Evolutionary conservation across 1,140 invertebrate species (phyloP).

Genomic region (Nautilus pompilius): DNA sequence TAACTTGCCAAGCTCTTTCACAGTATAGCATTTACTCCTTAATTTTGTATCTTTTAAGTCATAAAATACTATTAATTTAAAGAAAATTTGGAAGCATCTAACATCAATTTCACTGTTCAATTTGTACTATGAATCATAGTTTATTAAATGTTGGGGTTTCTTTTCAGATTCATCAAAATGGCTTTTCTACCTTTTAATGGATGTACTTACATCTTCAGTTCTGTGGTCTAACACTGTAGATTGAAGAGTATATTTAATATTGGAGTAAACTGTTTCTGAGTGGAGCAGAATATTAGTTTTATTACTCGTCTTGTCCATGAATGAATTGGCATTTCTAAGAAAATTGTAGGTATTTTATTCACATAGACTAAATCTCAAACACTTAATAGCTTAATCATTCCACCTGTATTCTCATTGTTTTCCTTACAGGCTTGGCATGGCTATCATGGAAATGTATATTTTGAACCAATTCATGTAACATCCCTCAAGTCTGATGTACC

Average conservation of each 20-base stretch:
- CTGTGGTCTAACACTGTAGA: background rate
- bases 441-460: conserved; percentile 53
- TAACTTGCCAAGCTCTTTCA: too few species aligned
- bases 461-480: conserved; percentile 48
- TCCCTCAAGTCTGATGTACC: too few species aligned
- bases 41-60: too few species aligned
- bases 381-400: background rate
- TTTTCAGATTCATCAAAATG: too few species aligned
- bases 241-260: background rate
- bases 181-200: too few species aligned
- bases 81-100: too few species aligned
- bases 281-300: background rate
- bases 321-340: background rate
- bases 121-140: too few species aligned
- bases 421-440: conserved; percentile 47
- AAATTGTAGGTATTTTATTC: background rate
- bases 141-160: too few species aligned
- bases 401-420: background rate
- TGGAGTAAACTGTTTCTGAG: background rate
- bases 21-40: too few species aligned
- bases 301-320: background rate
- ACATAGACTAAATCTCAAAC: background rate
- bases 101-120: too few species aligned
- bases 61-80: too few species aligned
- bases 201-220: too few species aligned